These are phyloP conservation scores for Ptyas mucosa DNA, from an alignment of 2,113 vertebrate species.

Conservation along the genomic window DNA sequence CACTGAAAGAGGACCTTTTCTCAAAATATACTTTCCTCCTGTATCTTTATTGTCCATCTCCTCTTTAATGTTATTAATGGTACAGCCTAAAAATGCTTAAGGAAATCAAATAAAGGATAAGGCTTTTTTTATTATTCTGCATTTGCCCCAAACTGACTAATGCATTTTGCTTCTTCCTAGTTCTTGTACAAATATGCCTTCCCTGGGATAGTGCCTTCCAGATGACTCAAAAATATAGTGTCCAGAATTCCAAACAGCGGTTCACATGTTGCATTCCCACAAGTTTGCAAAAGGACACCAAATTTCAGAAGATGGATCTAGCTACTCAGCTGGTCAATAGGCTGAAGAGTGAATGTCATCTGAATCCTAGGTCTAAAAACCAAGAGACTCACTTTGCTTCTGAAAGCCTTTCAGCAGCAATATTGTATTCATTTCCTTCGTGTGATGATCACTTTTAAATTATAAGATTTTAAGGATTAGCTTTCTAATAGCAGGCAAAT, in stretches of 20 bases:
- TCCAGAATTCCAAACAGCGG: neutral
- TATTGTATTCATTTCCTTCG: neutral
- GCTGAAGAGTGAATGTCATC: neutral
- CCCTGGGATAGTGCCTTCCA: neutral
- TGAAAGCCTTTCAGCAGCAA: neutral
- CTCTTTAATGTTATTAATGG: conserved; percentile 75
- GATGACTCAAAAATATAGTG: neutral
- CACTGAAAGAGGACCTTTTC: conserved; percentile 69
- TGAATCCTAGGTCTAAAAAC: neutral
- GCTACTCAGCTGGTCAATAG: neutral
- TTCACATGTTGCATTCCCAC: neutral
- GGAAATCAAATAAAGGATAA: conserved; percentile 64
- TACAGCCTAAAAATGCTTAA: conserved; percentile 68
- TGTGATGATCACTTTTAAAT: neutral
- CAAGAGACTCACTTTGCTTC: neutral
- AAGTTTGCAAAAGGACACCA: neutral
- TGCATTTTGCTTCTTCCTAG: conserved; percentile 44
- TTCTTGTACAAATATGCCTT: conserved; percentile 17
- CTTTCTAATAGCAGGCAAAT: neutral
- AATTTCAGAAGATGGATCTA: neutral
- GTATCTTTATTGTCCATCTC: conserved; percentile 80
- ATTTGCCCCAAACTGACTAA: conserved; percentile 62
- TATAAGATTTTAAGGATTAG: neutral
- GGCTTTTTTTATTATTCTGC: conserved; percentile 50
- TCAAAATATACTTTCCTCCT: conserved; percentile 69